These are phyloP conservation scores for Spodoptera litura DNA, from an alignment of 1,140 invertebrate genomes.

Conservation along the genomic window DNA sequence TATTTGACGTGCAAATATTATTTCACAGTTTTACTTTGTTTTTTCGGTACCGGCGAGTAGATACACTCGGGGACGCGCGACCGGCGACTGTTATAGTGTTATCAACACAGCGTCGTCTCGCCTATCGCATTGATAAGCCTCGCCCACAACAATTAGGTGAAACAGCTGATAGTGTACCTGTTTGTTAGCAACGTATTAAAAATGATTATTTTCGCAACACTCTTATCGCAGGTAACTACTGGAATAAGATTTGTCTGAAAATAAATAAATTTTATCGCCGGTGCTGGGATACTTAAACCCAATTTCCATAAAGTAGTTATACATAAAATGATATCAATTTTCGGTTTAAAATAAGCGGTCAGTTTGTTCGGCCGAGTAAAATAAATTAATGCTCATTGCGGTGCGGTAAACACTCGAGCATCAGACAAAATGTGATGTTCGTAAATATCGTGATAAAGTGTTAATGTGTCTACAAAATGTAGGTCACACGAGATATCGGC, in stretches of 20 bases:
- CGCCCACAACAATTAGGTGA: conserved; percentile 76
- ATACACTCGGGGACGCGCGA: conserved; percentile 50
- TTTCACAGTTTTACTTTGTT: conserved; percentile 24
- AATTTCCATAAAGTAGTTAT: not conserved
- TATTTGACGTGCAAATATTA: conserved; percentile 38
- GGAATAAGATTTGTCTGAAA: not conserved
- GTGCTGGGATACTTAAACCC: not conserved
- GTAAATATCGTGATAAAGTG: conserved; percentile 40
- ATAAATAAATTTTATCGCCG: not conserved
- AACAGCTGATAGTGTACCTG: conserved; percentile 64
- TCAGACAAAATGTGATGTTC: conserved; percentile 13
- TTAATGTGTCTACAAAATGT: conserved; percentile 19
- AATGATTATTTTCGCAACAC: conserved; percentile 26
- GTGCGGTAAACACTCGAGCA: not conserved
- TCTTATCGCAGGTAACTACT: conserved; percentile 2
- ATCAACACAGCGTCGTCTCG: conserved; percentile 64
- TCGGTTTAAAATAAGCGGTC: not conserved
- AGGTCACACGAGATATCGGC: conserved; percentile 36
- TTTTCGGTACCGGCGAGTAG: conserved; percentile 49
- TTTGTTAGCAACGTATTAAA: not conserved
- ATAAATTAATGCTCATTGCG: conserved; percentile 3
- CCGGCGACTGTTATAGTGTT: conserved; percentile 66
- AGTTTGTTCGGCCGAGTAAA: not conserved
- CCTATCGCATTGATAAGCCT: conserved; percentile 75
- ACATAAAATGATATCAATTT: conserved; percentile 4